Conservation (phyloP, 1,140 invertebrate species). For the Cydia amplana region DNA sequence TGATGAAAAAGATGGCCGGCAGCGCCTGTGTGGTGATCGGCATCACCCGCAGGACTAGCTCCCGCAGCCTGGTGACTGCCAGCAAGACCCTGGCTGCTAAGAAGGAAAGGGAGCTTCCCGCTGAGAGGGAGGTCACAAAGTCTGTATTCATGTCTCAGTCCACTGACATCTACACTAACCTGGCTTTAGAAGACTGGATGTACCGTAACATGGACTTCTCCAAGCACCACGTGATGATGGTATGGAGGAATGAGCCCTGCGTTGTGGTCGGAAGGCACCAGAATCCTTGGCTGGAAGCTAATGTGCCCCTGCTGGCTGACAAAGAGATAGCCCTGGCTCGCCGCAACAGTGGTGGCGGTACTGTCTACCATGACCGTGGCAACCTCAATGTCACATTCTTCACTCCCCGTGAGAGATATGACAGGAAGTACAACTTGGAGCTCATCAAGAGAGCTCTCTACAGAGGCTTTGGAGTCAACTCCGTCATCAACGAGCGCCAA, state of each 20-base stretch:
- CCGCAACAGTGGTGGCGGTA: conserved; percentile 96
- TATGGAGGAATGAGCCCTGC: conserved; percentile 95
- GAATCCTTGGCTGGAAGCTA: conserved; percentile 97
- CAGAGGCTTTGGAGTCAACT: conserved; percentile 87
- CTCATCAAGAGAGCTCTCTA: conserved; percentile 90
- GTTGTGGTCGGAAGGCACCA: conserved; percentile 98
- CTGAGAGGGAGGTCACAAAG: conserved; percentile 83
- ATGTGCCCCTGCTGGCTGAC: conserved; percentile 83
- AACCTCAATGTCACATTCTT: conserved; percentile 97
- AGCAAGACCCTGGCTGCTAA: conserved; percentile 48
- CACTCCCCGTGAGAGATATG: conserved; percentile 87
- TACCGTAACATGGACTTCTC: conserved; percentile 91
- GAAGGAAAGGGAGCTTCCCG: conserved; percentile 54
- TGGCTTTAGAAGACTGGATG: conserved; percentile 97
- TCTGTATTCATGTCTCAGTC: conserved; percentile 96
- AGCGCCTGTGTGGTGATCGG: conserved; percentile 64
- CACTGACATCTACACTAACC: conserved; percentile 92
- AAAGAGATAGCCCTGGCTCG: conserved; percentile 87
- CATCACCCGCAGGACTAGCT: conserved; percentile 63
- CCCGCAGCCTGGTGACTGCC: conserved; percentile 55
- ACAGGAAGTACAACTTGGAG: conserved; percentile 91
- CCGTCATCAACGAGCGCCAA: conserved; percentile 87
- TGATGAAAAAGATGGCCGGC: conserved; percentile 69
- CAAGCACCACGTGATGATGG: conserved; percentile 89
- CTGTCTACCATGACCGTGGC: conserved; percentile 97